Conservation (phyloP, 1,140 invertebrate species). For the Panagrolaimus sp. region DNA sequence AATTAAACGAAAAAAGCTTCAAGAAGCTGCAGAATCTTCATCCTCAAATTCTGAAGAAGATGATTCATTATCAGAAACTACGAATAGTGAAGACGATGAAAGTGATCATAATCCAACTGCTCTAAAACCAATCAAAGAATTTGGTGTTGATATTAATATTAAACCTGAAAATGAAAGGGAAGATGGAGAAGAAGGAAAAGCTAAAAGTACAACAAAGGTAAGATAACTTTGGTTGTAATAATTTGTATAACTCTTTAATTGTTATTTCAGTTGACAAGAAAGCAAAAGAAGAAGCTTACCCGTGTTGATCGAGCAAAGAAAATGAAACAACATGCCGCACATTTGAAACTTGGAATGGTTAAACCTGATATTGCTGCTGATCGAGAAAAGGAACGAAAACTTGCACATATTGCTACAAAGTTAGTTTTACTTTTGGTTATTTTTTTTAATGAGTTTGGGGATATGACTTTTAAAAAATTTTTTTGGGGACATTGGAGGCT, state of each 20-base stretch:
- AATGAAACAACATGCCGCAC: neutral
- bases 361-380: slow-evolving; percentile 36
- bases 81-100: neutral
- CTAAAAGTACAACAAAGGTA: too few species aligned
- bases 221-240: too few species aligned
- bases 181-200: too few species aligned
- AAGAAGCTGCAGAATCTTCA: too few species aligned
- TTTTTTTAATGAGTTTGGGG: too few species aligned
- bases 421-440: neutral
- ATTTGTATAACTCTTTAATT: too few species aligned
- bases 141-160: slow-evolving; percentile 2
- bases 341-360: slow-evolving; percentile 15
- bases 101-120: slow-evolving; percentile 7
- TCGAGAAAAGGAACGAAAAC: slow-evolving; percentile 29
- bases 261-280: neutral
- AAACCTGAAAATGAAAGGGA: too few species aligned
- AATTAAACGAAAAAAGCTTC: too few species aligned
- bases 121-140: neutral
- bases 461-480: too few species aligned
- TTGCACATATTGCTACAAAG: slow-evolving; percentile 34
- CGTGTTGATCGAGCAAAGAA: slow-evolving; percentile 5
- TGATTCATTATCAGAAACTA: neutral
- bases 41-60: neutral
- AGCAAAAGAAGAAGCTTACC: neutral
- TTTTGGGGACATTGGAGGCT: too few species aligned